These are phyloP conservation scores for Cheilosia pagana DNA, from an alignment of 2,888 invertebrate genomes.

Conservation along the genomic window DNA sequence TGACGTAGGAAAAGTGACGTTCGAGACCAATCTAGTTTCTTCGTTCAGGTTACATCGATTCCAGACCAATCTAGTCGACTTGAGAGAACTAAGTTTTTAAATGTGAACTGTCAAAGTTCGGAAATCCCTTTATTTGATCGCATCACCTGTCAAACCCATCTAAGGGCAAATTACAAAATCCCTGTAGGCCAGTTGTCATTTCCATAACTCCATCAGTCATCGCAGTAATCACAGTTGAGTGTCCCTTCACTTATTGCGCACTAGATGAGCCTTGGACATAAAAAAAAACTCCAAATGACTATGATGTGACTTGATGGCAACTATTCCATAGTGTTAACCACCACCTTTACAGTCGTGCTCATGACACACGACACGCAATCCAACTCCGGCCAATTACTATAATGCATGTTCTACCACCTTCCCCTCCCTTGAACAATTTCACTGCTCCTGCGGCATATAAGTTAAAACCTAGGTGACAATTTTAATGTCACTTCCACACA, in stretches of 20 bases:
- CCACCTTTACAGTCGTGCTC: conserved; percentile 54
- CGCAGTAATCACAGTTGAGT: neutral
- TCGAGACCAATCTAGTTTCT: too few relatives aligned
- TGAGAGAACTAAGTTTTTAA: too few relatives aligned
- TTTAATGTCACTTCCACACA: conserved; percentile 65
- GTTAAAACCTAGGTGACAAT: conserved; percentile 71
- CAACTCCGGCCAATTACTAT: conserved; percentile 67
- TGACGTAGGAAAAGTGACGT: too few relatives aligned
- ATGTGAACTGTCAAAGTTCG: too few relatives aligned
- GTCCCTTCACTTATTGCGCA: neutral
- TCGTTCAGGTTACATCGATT: too few relatives aligned
- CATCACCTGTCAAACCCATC: neutral
- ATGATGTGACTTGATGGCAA: conserved; percentile 25
- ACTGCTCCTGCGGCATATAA: conserved; percentile 43
- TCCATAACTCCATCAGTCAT: neutral
- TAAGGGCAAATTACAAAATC: neutral
- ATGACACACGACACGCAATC: conserved; percentile 64
- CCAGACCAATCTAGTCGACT: too few relatives aligned
- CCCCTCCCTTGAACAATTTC: conserved; percentile 32
- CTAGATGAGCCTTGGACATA: neutral
- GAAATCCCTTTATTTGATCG: too few relatives aligned
- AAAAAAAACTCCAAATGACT: conserved; percentile 10
- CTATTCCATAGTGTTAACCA: conserved; percentile 50
- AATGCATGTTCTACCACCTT: conserved; percentile 67
- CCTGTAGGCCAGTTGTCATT: neutral